Conservation (phyloP, 2,113 vertebrate genomes). For the Burhinus bistriatus region DNA sequence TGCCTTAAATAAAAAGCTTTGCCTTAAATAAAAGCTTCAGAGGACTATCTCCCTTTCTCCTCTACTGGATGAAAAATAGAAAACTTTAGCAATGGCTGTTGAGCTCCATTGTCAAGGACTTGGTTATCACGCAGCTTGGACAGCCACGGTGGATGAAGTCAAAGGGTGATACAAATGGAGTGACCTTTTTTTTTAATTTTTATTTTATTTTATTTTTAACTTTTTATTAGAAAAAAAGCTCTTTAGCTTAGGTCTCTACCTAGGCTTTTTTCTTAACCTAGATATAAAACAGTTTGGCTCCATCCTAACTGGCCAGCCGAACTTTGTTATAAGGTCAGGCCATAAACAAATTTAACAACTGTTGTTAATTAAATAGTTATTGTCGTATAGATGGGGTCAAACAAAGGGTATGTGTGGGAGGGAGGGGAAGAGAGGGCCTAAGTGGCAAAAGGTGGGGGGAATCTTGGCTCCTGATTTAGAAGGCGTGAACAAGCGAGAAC, state of each 20-base stretch:
- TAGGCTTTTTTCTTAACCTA: background rate
- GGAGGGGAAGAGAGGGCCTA: conserved; percentile 15
- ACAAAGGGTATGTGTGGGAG: conserved; percentile 56
- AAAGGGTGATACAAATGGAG: background rate
- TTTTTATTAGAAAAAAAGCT: background rate
- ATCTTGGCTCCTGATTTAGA: conserved; percentile 23
- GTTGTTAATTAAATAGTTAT: conserved; percentile 66
- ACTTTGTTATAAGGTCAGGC: conserved; percentile 46
- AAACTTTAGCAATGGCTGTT: background rate
- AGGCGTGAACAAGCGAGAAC: conserved; percentile 48
- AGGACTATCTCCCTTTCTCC: background rate
- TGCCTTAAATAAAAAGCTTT: background rate
- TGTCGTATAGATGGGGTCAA: conserved; percentile 58
- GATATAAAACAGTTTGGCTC: conserved; percentile 50
- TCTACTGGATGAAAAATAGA: background rate
- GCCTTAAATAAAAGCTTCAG: background rate
- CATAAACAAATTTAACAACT: conserved; percentile 66
- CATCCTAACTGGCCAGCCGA: conserved; percentile 39
- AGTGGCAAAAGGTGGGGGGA: conserved; percentile 40
- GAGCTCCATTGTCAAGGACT: background rate
- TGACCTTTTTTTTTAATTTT: background rate
- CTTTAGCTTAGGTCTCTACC: background rate
- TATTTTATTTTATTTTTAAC: background rate
- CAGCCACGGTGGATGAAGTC: background rate
- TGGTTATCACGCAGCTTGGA: background rate